Evolutionary conservation across 2,888 invertebrate species (phyloP).

Genomic region (Fragum sueziense): DNA sequence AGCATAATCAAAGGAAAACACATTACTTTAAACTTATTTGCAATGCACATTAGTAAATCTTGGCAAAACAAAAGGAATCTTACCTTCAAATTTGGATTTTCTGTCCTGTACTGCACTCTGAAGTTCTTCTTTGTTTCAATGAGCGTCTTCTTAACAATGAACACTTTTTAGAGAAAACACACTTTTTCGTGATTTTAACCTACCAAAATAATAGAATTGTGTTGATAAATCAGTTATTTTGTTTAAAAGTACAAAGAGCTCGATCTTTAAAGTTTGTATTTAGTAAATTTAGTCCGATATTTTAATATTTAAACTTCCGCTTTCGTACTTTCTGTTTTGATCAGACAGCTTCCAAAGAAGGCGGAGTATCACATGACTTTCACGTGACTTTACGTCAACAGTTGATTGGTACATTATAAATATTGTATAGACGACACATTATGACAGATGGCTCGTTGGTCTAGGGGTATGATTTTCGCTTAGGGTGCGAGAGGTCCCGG

Average conservation of each 20-base stretch:
- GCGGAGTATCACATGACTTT: constrained; percentile 5
- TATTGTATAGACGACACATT: neutral
- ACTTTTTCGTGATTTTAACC: neutral
- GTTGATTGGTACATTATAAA: neutral
- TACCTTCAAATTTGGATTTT: too few relatives aligned
- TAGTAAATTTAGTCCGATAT: neutral
- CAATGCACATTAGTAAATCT: too few relatives aligned
- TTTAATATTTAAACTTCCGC: constrained; percentile 1
- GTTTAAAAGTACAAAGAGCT: neutral
- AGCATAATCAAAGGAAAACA: too few relatives aligned
- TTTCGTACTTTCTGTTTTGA: neutral
- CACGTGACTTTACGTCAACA: neutral
- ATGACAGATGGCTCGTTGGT: constrained; percentile 62
- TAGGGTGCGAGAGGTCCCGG: constrained; percentile 25
- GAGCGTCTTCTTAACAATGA: constrained; percentile 1
- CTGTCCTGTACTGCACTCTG: too few relatives aligned
- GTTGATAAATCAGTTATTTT: neutral
- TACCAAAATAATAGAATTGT: neutral
- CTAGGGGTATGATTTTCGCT: constrained; percentile 25
- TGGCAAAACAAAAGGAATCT: too few relatives aligned
- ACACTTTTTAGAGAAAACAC: too few relatives aligned
- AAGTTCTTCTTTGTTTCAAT: neutral
- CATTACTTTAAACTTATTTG: too few relatives aligned
- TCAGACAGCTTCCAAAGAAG: neutral
- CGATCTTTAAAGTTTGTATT: neutral